Evolutionary conservation across 92 coral and sea anemone species (phyloP), one percentile per base, ranked within the genome.

Genomic region (Galaxea fascicularis): DNA sequence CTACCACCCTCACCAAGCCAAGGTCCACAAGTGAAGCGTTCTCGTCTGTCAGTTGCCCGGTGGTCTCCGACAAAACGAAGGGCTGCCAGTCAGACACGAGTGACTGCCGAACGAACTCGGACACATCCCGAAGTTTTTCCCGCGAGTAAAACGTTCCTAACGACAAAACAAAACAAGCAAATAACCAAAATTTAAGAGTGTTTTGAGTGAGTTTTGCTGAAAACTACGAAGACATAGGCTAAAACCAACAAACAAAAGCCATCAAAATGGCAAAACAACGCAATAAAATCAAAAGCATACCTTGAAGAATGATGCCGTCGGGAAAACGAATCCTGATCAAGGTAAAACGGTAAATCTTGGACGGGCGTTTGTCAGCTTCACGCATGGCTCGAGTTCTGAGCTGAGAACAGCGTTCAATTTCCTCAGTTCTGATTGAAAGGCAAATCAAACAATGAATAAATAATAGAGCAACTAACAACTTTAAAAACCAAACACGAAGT

Each of bases 61-160:
- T 88, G 0, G 98, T 88, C 58, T 95, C 98, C 27, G 93, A 90
- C 46, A 95, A 79, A 16, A 92, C 68, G 65, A 95, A 95, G 26
- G 98, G 98, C 81, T 91, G 96, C 98, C 98, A 95, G 77, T 95
- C 98, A 68, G 95, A 94, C 66, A 80, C 91, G 31, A 95, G 95
- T 27, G 94, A 89, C 65, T 91, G 93, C 41, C 98, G 93, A 67
- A 95, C 92, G 81, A 95, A 95, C 70, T 79, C 89, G 82, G 88
- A 81, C 63, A 95, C 86, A 75, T 92, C 91, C 10, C 89, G 82
- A 57, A 93, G 89, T 85, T 90, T 95, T 73, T 95, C 98, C 15
- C 93, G 92, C 26, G 98, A 90, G 77, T 92, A 79, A 64, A 95
- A 95, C 39, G 98, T 95, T 15, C 98, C 98, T 95, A 79, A 1